Base-by-base conservation (phyloP, 2,797 vertebrate species). In the Mormyrops boulengeri region DNA sequence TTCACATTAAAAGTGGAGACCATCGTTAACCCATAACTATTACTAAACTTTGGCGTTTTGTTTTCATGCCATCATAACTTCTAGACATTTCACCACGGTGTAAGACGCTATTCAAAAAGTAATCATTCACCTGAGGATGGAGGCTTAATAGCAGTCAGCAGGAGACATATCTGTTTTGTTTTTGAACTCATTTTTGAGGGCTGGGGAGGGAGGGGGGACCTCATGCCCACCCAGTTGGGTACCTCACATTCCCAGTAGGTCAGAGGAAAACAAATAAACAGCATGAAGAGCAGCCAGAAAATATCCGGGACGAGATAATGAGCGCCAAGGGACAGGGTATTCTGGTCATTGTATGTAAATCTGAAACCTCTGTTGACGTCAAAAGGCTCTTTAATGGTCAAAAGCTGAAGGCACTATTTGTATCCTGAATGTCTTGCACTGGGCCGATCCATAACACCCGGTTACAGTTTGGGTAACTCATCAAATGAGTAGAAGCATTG, bases 381-480 rank as follows among this genome's bases (percentile, higher is more conserved):
- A 93, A 94, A 94, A 93, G 94, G 94, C 93, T 95, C 30, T 52
- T 57, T 55, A 17, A 95, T 95, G 94, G 94, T 94, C 94, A 94
- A 94, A 94, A 94, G 94, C 94, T 95, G 93, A 91, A 91, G 94
- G 94, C 94, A 94, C 94, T 95, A 95, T 95, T 95, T 95, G 94
- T 95, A 95, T 94, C 91, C 9, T 73, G 89, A 92, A 90, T 91
- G 91, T 86, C 91, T 92, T 92, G 91, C 55, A n/a, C 92, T 91
- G 92, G 94, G 94, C 94, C 89, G 3, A 95, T 95, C 95, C 94
- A 88, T 93, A 94, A 93, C 92, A 91, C 52, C 52, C 22, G 3
- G 49, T 44, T 14, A 80, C 34, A 41, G 9, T 84, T 53, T 55
- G 52, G 88, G 50, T 41, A 57, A 55, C 88, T 89, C 49, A 34